Evolutionary conservation across 2,797 vertebrate species (phyloP).

Genomic region (Cyprinodon diabolis): DNA sequence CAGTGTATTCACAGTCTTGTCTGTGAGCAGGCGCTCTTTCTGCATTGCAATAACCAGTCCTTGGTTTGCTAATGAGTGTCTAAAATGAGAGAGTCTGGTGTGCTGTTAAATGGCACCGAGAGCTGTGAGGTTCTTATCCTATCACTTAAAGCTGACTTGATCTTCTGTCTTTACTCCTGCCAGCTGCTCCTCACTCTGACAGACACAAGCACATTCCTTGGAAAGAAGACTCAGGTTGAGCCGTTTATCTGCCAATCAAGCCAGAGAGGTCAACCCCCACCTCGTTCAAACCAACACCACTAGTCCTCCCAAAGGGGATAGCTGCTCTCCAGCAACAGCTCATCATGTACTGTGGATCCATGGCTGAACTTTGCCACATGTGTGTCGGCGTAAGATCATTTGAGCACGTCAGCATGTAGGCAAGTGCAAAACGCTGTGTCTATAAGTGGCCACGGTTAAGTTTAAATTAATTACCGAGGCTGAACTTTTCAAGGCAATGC

Average conservation of each 20-base stretch:
- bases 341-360: conserved; percentile 62
- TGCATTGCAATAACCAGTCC: conserved; percentile 58
- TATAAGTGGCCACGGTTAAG: conserved; percentile 69
- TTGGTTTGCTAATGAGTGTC: conserved; percentile 67
- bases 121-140: conserved; percentile 80
- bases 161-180: conserved; percentile 77
- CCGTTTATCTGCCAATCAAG: conserved; percentile 77
- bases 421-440: conserved; percentile 36
- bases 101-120: conserved; percentile 76
- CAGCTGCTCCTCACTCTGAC: conserved; percentile 85
- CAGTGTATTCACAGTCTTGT: conserved; percentile 47
- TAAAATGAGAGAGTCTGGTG: conserved; percentile 68
- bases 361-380: conserved; percentile 45
- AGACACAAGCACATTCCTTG: conserved; percentile 84
- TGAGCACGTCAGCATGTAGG: conserved; percentile 62
- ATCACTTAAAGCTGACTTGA: conserved; percentile 79
- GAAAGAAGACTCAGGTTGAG: conserved; percentile 74
- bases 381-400: conserved; percentile 82
- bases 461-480: conserved; percentile 81
- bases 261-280: conserved; percentile 67
- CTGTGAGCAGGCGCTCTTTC: conserved; percentile 45
- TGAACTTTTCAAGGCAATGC: conserved; percentile 81
- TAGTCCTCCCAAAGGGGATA: conserved; percentile 29
- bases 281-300: conserved; percentile 19
- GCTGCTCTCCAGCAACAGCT: conserved; percentile 56